Evolutionary conservation across 2,888 invertebrate species (phyloP), one percentile per base, ranked within the genome.

Genomic region (Tenthredo amoena): DNA sequence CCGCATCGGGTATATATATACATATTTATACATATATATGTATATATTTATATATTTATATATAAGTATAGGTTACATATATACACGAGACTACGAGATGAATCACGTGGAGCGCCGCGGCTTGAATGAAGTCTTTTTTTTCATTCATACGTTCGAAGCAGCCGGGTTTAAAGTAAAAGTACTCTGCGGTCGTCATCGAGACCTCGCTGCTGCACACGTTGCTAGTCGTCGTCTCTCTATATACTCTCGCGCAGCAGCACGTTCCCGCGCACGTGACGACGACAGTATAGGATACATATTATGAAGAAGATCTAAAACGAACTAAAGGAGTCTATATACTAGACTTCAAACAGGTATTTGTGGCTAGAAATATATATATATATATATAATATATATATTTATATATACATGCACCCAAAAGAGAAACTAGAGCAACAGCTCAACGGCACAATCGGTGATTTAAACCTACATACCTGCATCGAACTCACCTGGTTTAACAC

Each of bases 91-190:
- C 74, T 55, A 55, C 34, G 77, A 62, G 81, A 62, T 81, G 81
- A 81, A 81, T 81, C 81, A 81, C 40, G 55, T 10, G 10, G 31
- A 40, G 37, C 43, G 26, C 43, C 43, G 12, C 43, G 62, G 62
- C 62, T 37, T 81, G 81, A 81, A 81, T 81, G 81, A 62, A 81
- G 40, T 81, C 37, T 81, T 81, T 81, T 81, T 81, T 62, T 81
- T 81, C 62, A 40, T 81, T 81, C 81, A 81, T 81, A 62, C 68
- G 68, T 68, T 68, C 68, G 68, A 34, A 68, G 50, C 18, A 34
- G 40, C 18, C 37, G 21, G 21, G 34, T 43, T 81, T 81, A 21
- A 81, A 81, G 81, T 62, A 81, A 62, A 58, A 81, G 81, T 81
- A 81, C 81, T 81, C 40, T 81, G 58, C 34, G 81, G 81, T 81